Conservation (phyloP, 2,113 vertebrate species). For the Eretmodus cyanostictus region DNA sequence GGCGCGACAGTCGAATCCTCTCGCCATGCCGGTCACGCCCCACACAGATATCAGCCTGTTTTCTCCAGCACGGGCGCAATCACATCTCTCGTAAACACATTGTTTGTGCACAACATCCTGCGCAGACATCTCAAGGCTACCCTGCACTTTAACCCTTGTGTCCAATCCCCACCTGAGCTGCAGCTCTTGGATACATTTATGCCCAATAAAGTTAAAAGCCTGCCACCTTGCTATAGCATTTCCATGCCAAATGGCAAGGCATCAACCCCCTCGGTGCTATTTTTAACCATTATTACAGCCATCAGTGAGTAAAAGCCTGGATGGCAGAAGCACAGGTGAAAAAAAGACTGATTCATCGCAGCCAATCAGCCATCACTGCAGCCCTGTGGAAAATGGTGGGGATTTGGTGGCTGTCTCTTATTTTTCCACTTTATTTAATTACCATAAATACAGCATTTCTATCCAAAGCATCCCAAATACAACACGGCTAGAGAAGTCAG, state of each 20-base stretch:
- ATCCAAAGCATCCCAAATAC: background rate
- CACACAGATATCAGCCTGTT: slow-evolving; percentile 45
- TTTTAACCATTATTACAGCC: slow-evolving; percentile 45
- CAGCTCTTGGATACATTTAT: background rate
- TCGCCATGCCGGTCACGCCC: slow-evolving; percentile 68
- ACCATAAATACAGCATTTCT: background rate
- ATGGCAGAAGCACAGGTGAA: slow-evolving; percentile 28
- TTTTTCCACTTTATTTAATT: background rate
- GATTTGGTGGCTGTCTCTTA: background rate
- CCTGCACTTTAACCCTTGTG: background rate
- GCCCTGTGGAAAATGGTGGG: background rate
- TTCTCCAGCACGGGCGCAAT: slow-evolving; percentile 3
- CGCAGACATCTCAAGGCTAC: background rate
- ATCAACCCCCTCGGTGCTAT: slow-evolving; percentile 27
- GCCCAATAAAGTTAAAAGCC: slow-evolving; percentile 23
- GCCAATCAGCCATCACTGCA: background rate
- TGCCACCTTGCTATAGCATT: background rate
- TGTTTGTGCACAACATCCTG: background rate
- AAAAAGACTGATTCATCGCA: background rate
- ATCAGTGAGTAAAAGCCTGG: slow-evolving; percentile 19
- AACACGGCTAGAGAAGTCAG: background rate
- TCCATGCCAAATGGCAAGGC: slow-evolving; percentile 12
- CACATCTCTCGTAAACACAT: background rate
- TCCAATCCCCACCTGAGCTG: background rate
- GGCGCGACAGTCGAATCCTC: slow-evolving; percentile 49